Evolutionary conservation across 1,140 invertebrate species (phyloP), one percentile per base, ranked within the genome.

Genomic region (Philotrypesis tridentata): DNA sequence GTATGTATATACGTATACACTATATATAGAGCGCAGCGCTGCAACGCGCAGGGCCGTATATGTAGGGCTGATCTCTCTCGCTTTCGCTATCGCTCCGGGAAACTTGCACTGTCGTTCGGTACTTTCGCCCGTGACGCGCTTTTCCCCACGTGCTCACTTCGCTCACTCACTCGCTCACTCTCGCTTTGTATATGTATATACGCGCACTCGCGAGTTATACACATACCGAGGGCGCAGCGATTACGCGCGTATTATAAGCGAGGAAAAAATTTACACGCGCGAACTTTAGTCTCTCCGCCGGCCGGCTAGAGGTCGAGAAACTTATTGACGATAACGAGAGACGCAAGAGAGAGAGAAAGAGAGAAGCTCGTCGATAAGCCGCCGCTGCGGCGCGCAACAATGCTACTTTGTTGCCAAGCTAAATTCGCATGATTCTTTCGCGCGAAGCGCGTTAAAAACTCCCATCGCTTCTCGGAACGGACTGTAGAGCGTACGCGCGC

Each of bases 241-340:
- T n/a, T n/a, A n/a, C n/a, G n/a, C n/a, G n/a, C n/a, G n/a, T n/a
- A n/a, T n/a, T n/a, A n/a, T n/a, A n/a, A n/a, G n/a, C n/a, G n/a
- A n/a, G n/a, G n/a, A 37, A 37, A 37, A 37, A 37, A 37, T 37
- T 37, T 37, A 37, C 33, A 37, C 33, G 0, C 87, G 89, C 87
- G 89, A 91, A 91, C 90, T 91, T 91, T 91, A 90, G 85, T 88
- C 87, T 89, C 88, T 88, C 21, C 17, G 33, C n/a, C n/a, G n/a
- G n/a, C n/a, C n/a, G n/a, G n/a, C n/a, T n/a, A 91, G 89, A 90
- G 89, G 89, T 90, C 88, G 87, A 76, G 87, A 86, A 87, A 87
- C 87, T 88, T 81, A 60, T 14, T n/a, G 61, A 76, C 80, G 73
- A 75, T 82, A 86, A 87, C 77, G 71, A 37, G 68, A 68, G n/a